Percentiles rank a stretch among this genome's conserved stretches.
phyloP scores from a whole-genome alignment of 1,140 invertebrate species.

The Danaus melanippus region DNA sequence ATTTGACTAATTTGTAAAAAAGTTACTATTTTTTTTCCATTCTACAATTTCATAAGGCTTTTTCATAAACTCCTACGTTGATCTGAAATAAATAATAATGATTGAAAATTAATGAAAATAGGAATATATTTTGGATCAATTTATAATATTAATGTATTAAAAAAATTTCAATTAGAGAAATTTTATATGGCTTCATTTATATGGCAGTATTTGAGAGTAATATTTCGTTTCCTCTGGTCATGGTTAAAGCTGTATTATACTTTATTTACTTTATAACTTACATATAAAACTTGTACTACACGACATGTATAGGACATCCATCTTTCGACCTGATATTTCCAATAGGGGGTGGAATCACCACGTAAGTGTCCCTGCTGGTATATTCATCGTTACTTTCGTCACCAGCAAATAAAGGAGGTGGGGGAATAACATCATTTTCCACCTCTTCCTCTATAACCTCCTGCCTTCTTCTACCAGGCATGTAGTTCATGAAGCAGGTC shows the following conservation, averaged over 20 bases:
- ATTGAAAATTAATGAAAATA: conserved; percentile 13
- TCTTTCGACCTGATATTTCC: conserved; percentile 53
- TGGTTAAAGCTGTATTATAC: too few species aligned
- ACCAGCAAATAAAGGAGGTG: conserved; percentile 59
- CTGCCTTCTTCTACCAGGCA: conserved; percentile 70
- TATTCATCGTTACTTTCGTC: conserved; percentile 33
- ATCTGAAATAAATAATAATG: conserved; percentile 43
- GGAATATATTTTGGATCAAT: neutral
- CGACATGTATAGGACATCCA: conserved; percentile 66
- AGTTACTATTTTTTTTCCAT: conserved; percentile 26
- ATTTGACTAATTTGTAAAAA: conserved; percentile 41
- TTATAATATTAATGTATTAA: too few species aligned
- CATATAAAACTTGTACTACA: conserved; percentile 40
- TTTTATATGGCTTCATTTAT: too few species aligned
- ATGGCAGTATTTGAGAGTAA: too few species aligned
- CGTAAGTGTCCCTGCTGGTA: conserved; percentile 57
- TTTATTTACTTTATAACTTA: too few species aligned
- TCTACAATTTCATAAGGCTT: conserved; percentile 67
- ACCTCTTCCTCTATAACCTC: conserved; percentile 54
- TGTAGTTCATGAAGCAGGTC: conserved; percentile 84
- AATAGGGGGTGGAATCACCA: conserved; percentile 60
- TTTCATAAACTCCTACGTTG: conserved; percentile 70
- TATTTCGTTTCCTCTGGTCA: too few species aligned
- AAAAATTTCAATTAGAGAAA: too few species aligned
- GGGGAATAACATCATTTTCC: conserved; percentile 66